A percentile compares a stretch with the other conserved stretches of the same genome.
Evolutionary conservation across 2,888 invertebrate genomes (phyloP).

Genomic region (Hyposoter dolosus): DNA sequence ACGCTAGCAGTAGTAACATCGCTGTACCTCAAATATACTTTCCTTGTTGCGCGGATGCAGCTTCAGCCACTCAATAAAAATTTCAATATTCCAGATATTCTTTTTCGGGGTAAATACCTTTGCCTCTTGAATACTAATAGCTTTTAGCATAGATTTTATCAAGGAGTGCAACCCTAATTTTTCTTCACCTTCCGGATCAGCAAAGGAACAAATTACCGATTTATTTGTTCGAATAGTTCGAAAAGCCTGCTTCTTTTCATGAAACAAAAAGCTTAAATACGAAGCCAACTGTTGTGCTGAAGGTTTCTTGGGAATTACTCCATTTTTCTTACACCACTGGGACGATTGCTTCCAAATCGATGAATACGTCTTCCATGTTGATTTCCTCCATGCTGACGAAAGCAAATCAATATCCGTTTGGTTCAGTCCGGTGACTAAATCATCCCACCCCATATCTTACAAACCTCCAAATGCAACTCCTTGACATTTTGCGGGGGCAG

Average conservation of each 20-base stretch:
- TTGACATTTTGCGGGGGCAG: not conserved
- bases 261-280: not conserved
- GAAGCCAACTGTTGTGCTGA: not conserved
- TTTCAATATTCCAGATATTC: not conserved
- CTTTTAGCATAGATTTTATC: not conserved
- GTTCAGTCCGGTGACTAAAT: not conserved
- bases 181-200: not conserved
- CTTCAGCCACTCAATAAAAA: not conserved
- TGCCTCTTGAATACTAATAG: not conserved
- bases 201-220: not conserved
- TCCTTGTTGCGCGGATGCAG: not conserved
- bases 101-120: not conserved
- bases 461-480: not conserved
- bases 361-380: not conserved
- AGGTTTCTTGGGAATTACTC: not conserved
- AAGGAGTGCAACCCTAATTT: not conserved
- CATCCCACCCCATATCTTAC: not conserved
- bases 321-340: not conserved
- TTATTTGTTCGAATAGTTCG: not conserved
- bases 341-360: slow-evolving; percentile 1
- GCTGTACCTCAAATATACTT: slow-evolving; percentile 9
- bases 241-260: not conserved
- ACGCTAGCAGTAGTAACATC: not conserved
- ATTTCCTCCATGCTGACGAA: not conserved
- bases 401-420: not conserved